phyloP scores from a whole-genome alignment of 2,888 invertebrate species.

The Drosophila paranaensis region DNA sequence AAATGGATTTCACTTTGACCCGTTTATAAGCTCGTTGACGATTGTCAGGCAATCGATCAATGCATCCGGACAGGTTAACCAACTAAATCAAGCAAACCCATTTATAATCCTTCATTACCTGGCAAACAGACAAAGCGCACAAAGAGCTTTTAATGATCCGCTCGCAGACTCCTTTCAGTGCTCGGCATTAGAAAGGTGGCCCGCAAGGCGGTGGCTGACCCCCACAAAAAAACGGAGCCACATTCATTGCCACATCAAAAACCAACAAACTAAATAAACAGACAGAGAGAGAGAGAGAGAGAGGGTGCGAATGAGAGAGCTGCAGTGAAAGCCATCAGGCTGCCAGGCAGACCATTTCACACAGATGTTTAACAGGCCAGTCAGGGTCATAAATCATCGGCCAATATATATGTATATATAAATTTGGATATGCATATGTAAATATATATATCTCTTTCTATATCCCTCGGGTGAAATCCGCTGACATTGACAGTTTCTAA shows the following conservation, averaged over 20 bases:
- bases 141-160: slow-evolving; percentile 67
- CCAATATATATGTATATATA: slow-evolving; percentile 38
- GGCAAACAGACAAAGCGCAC: slow-evolving; percentile 31
- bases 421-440: slow-evolving; percentile 14
- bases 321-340: slow-evolving; percentile 68
- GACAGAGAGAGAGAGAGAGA: background rate
- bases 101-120: slow-evolving; percentile 75
- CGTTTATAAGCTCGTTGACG: slow-evolving; percentile 24
- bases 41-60: slow-evolving; percentile 63
- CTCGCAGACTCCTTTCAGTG: slow-evolving; percentile 59
- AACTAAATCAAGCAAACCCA: slow-evolving; percentile 46
- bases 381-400: slow-evolving; percentile 74
- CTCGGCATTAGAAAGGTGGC: slow-evolving; percentile 72
- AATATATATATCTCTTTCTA: slow-evolving; percentile 26
- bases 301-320: slow-evolving; percentile 12
- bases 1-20: slow-evolving; percentile 18
- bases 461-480: slow-evolving; percentile 59
- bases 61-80: slow-evolving; percentile 45
- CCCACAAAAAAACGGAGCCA: slow-evolving; percentile 56
- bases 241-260: slow-evolving; percentile 30
- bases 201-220: slow-evolving; percentile 76
- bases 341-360: slow-evolving; percentile 64
- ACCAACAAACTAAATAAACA: slow-evolving; percentile 10
- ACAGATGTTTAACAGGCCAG: slow-evolving; percentile 75
- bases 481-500: slow-evolving; percentile 76